These are phyloP conservation scores for Grammomys surdaster DNA, from an alignment of 2,113 vertebrate genomes.

Conservation along the genomic window DNA sequence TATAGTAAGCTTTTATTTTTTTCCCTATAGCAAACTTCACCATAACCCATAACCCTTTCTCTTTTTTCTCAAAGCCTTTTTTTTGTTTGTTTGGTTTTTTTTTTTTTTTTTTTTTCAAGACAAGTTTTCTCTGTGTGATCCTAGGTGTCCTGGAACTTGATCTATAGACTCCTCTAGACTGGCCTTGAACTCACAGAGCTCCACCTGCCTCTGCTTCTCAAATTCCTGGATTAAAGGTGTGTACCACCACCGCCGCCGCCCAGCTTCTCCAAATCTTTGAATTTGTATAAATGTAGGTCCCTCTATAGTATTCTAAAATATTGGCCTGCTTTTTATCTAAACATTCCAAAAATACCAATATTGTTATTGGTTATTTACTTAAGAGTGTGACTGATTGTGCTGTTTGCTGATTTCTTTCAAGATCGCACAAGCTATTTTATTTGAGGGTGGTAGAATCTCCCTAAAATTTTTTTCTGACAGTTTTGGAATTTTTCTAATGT, in stretches of 20 bases:
- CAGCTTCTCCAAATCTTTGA: background rate
- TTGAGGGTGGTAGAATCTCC: rapidly evolving
- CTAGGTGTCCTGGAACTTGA: background rate
- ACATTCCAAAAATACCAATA: background rate
- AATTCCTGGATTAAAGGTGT: background rate
- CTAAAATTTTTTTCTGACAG: background rate
- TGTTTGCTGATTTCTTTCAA: background rate
- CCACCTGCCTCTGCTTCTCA: background rate
- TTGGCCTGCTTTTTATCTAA: background rate
- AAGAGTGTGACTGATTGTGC: background rate
- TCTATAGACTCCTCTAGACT: background rate
- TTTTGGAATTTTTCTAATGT: background rate
- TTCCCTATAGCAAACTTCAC: background rate
- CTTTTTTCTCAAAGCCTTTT: background rate
- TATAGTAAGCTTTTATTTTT: background rate
- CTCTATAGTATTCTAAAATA: background rate
- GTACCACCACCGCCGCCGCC: background rate
- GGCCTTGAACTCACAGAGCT: background rate
- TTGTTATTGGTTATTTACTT: background rate
- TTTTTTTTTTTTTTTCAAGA: background rate
- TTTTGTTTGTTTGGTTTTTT: background rate
- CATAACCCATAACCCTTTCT: background rate
- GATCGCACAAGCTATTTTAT: background rate
- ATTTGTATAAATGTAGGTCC: background rate
- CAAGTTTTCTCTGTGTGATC: background rate